Evolutionary conservation across 2,113 vertebrate species (phyloP).

Genomic region (Blennius ocellaris): DNA sequence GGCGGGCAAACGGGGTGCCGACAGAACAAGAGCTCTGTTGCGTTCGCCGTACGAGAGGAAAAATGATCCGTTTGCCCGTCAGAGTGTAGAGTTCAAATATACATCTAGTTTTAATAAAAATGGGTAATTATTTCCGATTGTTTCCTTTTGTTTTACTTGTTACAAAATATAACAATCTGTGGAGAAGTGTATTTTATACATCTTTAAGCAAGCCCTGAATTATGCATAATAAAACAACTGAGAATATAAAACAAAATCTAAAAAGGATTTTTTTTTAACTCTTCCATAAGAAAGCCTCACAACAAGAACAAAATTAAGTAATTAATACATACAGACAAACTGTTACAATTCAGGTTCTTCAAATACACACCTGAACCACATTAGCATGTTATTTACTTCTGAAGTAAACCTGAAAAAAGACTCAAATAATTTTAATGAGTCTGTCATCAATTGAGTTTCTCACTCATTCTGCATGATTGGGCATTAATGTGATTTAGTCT

Average conservation of each 20-base stretch:
- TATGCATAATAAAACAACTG: no score
- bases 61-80: no score
- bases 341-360: background rate
- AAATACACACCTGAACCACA: background rate
- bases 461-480: constrained; percentile 63
- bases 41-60: constrained; percentile 5
- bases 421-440: constrained; percentile 27
- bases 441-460: constrained; percentile 62
- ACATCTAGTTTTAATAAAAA: no score
- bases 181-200: no score
- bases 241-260: background rate
- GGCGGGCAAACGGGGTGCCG: background rate
- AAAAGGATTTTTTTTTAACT: no score
- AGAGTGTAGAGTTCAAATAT: no score
- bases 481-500: constrained; percentile 78
- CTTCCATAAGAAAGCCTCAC: background rate
- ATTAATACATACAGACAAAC: background rate
- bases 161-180: no score
- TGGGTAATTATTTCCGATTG: no score
- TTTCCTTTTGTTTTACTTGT: no score
- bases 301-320: background rate
- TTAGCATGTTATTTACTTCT: background rate
- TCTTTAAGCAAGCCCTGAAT: no score
- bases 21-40: constrained; percentile 8
- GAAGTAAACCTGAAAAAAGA: constrained; percentile 42